Percentiles rank a stretch among this genome's conserved stretches.
Evolutionary conservation across 1,140 invertebrate species (phyloP).

Genomic region (Pissodes strobi): DNA sequence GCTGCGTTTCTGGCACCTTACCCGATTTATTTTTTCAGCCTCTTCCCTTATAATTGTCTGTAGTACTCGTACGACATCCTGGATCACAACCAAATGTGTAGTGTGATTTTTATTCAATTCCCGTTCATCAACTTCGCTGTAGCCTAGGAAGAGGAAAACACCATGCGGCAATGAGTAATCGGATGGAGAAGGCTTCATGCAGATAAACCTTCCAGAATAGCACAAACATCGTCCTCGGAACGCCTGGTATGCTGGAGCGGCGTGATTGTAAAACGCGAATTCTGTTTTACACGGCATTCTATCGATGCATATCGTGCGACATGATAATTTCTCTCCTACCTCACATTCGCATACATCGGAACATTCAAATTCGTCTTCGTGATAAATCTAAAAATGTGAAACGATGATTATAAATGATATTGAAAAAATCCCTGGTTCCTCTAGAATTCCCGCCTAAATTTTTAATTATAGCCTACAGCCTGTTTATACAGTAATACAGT

Average conservation of each 20-base stretch:
- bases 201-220: constrained; percentile 88
- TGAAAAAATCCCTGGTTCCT: too few species aligned
- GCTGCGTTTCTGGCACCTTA: too few species aligned
- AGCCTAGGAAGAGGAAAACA: constrained; percentile 84
- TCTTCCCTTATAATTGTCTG: constrained; percentile 75
- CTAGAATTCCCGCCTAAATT: too few species aligned
- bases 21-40: constrained; percentile 66
- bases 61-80: constrained; percentile 77
- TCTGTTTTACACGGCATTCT: constrained; percentile 81
- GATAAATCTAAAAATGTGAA: constrained; percentile 76
- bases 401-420: too few species aligned
- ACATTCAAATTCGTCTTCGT: constrained; percentile 81
- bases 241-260: constrained; percentile 84
- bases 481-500: too few species aligned
- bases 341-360: constrained; percentile 81
- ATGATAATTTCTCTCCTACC: constrained; percentile 73
- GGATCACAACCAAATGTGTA: constrained; percentile 67
- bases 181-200: constrained; percentile 82
- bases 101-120: constrained; percentile 78
- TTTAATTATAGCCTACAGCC: too few species aligned
- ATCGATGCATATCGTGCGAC: constrained; percentile 84
- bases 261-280: constrained; percentile 86
- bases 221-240: constrained; percentile 86
- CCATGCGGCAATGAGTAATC: constrained; percentile 79
- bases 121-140: constrained; percentile 80